These are phyloP conservation scores for Tholera decimalis DNA, from an alignment of 2,888 invertebrate species.

Conservation along the genomic window DNA sequence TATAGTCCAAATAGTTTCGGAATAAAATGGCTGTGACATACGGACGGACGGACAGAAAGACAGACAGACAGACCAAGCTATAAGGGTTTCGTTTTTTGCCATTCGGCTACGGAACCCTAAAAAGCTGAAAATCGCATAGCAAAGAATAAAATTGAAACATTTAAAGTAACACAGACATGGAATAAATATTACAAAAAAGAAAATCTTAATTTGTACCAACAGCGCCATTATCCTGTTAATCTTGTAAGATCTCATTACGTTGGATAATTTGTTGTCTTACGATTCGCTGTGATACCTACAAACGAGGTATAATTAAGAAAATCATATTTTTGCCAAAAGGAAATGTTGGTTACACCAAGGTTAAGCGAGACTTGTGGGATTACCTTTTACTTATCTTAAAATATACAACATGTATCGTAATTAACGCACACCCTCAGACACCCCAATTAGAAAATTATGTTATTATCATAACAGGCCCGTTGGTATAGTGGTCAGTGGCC, in stretches of 20 bases:
- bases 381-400: constrained; percentile 6
- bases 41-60: too few species aligned
- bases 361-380: not conserved
- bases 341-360: constrained; percentile 13
- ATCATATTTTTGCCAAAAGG: constrained; percentile 42
- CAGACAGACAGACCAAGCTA: too few species aligned
- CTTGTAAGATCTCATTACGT: constrained; percentile 43
- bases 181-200: constrained; percentile 23
- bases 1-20: too few species aligned
- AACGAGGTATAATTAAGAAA: constrained; percentile 48
- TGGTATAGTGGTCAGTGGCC: too few species aligned
- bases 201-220: constrained; percentile 4
- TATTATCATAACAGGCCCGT: too few species aligned
- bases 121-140: constrained; percentile 4
- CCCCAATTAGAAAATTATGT: too few species aligned
- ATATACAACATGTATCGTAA: not conserved
- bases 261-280: constrained; percentile 49
- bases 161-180: constrained; percentile 15
- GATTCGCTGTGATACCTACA: constrained; percentile 45
- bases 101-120: too few species aligned
- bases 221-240: constrained; percentile 37
- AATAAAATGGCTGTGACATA: too few species aligned
- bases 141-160: constrained; percentile 16
- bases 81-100: too few species aligned
- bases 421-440: too few species aligned